These are phyloP conservation scores for Pantelozetes paolii DNA, from an alignment of 2,888 invertebrate genomes.

Conservation along the genomic window DNA sequence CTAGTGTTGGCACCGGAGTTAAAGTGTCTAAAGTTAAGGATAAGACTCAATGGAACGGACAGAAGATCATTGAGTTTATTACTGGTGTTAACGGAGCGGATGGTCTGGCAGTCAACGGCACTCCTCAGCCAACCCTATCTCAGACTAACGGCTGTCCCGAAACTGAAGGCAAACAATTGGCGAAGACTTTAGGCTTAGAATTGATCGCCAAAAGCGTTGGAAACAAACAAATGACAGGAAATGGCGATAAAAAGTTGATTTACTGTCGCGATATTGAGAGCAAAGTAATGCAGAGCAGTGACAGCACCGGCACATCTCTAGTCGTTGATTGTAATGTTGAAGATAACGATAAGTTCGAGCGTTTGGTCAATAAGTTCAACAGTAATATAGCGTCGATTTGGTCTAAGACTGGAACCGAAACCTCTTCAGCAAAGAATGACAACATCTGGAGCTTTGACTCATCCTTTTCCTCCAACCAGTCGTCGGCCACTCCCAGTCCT, in stretches of 20 bases:
- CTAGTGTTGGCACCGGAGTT: neutral
- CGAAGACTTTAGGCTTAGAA: neutral
- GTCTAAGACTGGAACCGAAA: neutral
- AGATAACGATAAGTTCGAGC: constrained; percentile 49
- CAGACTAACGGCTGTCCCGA: neutral
- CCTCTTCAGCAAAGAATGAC: neutral
- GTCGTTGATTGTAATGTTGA: constrained; percentile 51
- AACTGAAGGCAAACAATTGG: neutral
- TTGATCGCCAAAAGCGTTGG: neutral
- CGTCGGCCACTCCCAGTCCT: constrained; percentile 28
- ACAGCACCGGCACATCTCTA: neutral
- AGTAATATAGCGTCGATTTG: constrained; percentile 41
- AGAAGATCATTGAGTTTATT: constrained; percentile 27
- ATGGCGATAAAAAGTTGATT: neutral
- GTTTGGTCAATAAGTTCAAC: constrained; percentile 38
- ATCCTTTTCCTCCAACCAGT: constrained; percentile 20
- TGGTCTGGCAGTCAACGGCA: neutral
- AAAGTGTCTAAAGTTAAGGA: neutral
- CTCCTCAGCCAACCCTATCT: neutral
- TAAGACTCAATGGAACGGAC: constrained; percentile 21
- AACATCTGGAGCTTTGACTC: constrained; percentile 31
- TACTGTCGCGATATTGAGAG: neutral
- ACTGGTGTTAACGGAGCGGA: neutral
- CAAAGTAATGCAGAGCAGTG: neutral
- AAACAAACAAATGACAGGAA: neutral